Conservation (phyloP, 2,888 invertebrate genomes). For the Agrenia bidenticulata region DNA sequence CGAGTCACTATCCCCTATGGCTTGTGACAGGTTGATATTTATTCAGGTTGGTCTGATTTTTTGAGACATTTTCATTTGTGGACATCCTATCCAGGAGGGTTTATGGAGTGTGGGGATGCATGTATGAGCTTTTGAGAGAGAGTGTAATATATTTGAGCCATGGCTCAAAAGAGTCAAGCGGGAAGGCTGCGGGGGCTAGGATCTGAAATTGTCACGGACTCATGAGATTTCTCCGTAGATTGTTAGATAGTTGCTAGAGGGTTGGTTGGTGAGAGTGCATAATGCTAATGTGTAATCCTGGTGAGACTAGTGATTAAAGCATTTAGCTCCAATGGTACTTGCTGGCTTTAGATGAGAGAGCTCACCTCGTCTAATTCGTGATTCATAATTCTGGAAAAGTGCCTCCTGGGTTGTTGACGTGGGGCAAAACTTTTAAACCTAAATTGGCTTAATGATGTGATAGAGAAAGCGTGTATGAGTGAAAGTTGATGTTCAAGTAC, state of each 20-base stretch:
- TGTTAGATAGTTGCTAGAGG: too few species aligned
- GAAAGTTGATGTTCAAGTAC: constrained; percentile 22
- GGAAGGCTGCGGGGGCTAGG: too few species aligned
- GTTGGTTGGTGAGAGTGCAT: too few species aligned
- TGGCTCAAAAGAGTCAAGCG: too few species aligned
- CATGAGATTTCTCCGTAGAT: constrained; percentile 3
- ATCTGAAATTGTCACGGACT: too few species aligned
- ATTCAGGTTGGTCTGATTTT: constrained; percentile 6
- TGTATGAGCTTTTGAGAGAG: too few species aligned
- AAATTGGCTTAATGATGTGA: constrained; percentile 39
- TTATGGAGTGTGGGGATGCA: too few species aligned
- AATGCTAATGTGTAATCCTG: constrained; percentile 3
- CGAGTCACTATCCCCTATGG: background rate
- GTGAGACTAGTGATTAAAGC: constrained; percentile 2
- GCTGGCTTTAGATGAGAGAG: background rate
- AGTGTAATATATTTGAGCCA: too few species aligned
- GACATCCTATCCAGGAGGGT: too few species aligned
- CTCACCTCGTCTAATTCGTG: constrained; percentile 3
- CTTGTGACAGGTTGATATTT: constrained; percentile 10
- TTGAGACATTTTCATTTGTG: too few species aligned
- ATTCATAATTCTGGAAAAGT: background rate
- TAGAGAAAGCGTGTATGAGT: constrained; percentile 30
- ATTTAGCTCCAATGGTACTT: constrained; percentile 1
- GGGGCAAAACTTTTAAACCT: constrained; percentile 11
- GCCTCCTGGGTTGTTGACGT: background rate